Evolutionary conservation across 1,140 invertebrate genomes (phyloP).

Genomic region (Bombus ignitus): DNA sequence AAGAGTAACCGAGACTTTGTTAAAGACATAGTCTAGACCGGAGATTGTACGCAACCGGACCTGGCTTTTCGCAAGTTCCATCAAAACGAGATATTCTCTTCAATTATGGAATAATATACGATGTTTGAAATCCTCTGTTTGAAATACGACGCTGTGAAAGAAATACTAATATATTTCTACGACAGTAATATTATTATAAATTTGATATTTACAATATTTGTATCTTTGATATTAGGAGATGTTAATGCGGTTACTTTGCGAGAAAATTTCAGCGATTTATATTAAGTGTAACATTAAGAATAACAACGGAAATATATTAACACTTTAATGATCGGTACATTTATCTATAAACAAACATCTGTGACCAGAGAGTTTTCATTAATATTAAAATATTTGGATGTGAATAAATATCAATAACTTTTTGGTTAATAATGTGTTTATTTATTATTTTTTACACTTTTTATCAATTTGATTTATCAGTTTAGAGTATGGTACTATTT

Average conservation of each 20-base stretch:
- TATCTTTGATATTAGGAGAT: neutral
- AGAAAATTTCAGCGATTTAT: neutral
- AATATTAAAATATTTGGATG: too few relatives aligned
- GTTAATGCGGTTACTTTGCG: neutral
- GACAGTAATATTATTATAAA: neutral
- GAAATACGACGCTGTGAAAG: neutral
- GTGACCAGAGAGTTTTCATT: too few relatives aligned
- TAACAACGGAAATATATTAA: neutral
- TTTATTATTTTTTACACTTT: too few relatives aligned
- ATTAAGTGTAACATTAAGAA: neutral
- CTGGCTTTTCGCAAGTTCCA: neutral
- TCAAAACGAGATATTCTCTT: neutral
- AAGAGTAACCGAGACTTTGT: constrained; percentile 48
- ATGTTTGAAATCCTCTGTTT: neutral
- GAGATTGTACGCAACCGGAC: constrained; percentile 26
- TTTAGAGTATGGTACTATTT: too few relatives aligned
- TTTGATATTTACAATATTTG: neutral
- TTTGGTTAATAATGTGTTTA: too few relatives aligned
- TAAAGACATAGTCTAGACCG: constrained; percentile 41
- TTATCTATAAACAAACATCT: too few relatives aligned
- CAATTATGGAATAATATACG: neutral
- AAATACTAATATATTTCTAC: neutral
- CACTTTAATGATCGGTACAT: too few relatives aligned
- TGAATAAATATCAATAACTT: too few relatives aligned
- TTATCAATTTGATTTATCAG: too few relatives aligned